Percentiles rank a stretch among this genome's conserved stretches.
phyloP scores from a whole-genome alignment of 2,113 vertebrate species.

The Chaetodon trifascialis region DNA sequence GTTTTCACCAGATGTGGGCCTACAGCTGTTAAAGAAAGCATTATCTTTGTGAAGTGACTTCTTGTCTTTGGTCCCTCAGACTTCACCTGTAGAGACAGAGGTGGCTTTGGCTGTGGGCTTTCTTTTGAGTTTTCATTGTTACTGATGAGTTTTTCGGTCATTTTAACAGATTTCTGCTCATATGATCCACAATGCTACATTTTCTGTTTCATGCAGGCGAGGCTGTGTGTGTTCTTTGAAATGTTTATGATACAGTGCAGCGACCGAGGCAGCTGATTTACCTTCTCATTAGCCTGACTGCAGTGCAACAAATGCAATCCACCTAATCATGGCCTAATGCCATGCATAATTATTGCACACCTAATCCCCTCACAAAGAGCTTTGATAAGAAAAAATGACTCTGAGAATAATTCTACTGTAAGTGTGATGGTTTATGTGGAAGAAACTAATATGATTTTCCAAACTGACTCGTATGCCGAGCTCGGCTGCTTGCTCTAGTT shows the following conservation, averaged over 20 bases:
- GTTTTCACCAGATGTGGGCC: not conserved
- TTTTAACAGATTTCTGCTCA: not conserved
- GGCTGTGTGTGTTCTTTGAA: not conserved
- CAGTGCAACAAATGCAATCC: slow-evolving; percentile 34
- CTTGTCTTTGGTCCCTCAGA: not conserved
- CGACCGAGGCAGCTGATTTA: slow-evolving; percentile 20
- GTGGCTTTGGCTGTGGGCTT: not conserved
- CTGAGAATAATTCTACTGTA: slow-evolving; percentile 57
- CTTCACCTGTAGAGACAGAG: not conserved
- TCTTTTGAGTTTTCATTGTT: not conserved
- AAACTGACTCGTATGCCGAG: slow-evolving; percentile 58
- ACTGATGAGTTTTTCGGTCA: not conserved
- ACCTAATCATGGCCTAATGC: slow-evolving; percentile 54
- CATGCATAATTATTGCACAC: slow-evolving; percentile 57
- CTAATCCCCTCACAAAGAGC: slow-evolving; percentile 69
- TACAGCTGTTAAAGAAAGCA: too few species aligned
- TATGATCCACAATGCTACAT: not conserved
- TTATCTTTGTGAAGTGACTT: not conserved
- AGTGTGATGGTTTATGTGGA: slow-evolving; percentile 56
- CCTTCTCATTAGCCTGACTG: slow-evolving; percentile 31
- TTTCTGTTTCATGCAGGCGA: not conserved
- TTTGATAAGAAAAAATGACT: slow-evolving; percentile 68
- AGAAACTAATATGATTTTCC: slow-evolving; percentile 66
- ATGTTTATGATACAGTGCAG: slow-evolving; percentile 21
- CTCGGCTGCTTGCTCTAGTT: slow-evolving; percentile 13